Base-by-base conservation (phyloP, 2,888 invertebrate species). In the Drosophila monieri region DNA sequence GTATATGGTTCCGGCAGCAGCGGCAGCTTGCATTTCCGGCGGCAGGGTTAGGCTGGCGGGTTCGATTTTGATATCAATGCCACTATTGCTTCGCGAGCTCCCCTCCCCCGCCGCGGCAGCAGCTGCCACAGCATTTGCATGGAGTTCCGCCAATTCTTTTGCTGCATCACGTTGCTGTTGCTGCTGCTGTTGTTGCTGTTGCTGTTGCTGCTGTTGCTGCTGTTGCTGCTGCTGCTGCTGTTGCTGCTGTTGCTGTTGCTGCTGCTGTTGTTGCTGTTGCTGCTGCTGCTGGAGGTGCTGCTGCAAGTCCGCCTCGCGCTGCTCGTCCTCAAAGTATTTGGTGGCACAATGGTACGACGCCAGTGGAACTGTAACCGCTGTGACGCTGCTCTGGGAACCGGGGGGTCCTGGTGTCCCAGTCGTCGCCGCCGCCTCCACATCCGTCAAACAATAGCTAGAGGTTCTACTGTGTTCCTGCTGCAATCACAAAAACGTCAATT, bases 61-160 rank as follows among this genome's bases (percentile, higher is more conserved):
- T 64, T 90, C 90, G 47, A 90, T 80, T 74, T 90, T 90, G 25
- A 90, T 90, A 39, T 90, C 88, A 39, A 90, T 88, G 60, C 70
- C 68, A 49, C 68, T 67, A 59, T 46, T 78, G 57, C 67, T 77
- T 12, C 77, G 77, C 0, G 67, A 53, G 54, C 64, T 73, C 37
- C 58, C 64, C 9, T 73, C 86, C 12, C 47, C 58, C 15, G 39
- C 66, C 10, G 54, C 65, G 4, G 61, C 68, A 1, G 57, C 78
- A 1, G 62, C 74, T 1, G 77, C 83, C 49, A 59, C 80, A 0
- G 86, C 80, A 48, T 81, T 80, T 30, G 77, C 69, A 47, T 90
- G 81, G 75, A 90, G 77, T 53, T 90, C 89, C 8, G 88, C 88
- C 41, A 89, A 77, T 52, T 89, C 90, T 64, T 89, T 90, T 74